phyloP scores from a whole-genome alignment of 2,888 invertebrate genomes.

The Globia sparganii region DNA sequence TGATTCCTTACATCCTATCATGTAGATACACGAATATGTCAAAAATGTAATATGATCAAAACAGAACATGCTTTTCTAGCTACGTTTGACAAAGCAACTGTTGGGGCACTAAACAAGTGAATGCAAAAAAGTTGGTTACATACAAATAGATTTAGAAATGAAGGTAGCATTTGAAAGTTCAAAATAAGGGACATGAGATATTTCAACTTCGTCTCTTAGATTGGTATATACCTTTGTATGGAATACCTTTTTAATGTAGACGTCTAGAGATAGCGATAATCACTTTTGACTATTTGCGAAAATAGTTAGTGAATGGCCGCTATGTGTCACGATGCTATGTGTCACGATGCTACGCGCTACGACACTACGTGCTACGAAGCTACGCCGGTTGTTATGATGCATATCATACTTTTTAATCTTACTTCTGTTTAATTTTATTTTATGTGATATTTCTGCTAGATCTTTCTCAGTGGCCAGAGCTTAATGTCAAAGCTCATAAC shows the following conservation, averaged over 20 bases:
- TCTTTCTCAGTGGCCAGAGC: slow-evolving; percentile 1
- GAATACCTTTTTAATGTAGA: too few relatives aligned
- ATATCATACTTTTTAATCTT: neutral
- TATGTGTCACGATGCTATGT: neutral
- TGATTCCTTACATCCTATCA: slow-evolving; percentile 26
- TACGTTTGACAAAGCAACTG: slow-evolving; percentile 25
- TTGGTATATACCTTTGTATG: neutral
- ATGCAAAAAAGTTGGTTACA: neutral
- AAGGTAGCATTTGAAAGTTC: neutral
- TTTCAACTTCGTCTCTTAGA: too few relatives aligned
- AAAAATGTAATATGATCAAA: slow-evolving; percentile 40
- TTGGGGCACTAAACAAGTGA: neutral
- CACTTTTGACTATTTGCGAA: neutral
- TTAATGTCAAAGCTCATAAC: slow-evolving; percentile 65
- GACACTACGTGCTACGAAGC: neutral
- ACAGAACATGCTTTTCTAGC: slow-evolving; percentile 40
- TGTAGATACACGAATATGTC: slow-evolving; percentile 42
- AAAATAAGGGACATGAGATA: neutral
- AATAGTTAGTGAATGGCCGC: neutral
- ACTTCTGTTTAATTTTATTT: neutral
- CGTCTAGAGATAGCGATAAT: too few relatives aligned
- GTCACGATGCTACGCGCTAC: neutral
- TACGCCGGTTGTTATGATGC: neutral
- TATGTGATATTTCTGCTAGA: neutral
- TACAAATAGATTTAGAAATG: neutral